A percentile compares a stretch with the other conserved stretches of the same genome.
Conservation (phyloP, 2,888 invertebrate species). For the Notodonta dromedarius region DNA sequence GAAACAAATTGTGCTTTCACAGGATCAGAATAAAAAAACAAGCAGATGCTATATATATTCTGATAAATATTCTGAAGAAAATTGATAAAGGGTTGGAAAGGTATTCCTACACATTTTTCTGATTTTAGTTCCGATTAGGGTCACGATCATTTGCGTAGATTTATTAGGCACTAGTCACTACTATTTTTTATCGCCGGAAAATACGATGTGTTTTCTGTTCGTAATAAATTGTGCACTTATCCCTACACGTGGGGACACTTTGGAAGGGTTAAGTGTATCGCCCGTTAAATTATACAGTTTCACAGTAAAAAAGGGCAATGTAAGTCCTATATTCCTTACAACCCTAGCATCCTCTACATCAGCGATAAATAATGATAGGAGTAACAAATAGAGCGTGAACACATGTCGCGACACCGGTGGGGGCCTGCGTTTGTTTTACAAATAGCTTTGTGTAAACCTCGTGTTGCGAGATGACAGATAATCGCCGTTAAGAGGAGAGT, state of each 20-base stretch:
- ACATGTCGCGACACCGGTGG: background rate
- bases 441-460: background rate
- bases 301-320: background rate
- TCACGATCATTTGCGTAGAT: too few species aligned
- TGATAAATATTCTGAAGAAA: background rate
- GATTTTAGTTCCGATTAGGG: too few species aligned
- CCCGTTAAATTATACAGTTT: too few species aligned
- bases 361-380: background rate
- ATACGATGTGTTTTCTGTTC: too few species aligned
- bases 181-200: too few species aligned
- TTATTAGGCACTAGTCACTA: too few species aligned
- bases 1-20: too few species aligned
- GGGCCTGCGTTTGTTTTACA: background rate
- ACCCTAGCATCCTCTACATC: background rate
- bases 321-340: background rate
- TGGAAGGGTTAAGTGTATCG: too few species aligned
- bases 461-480: background rate
- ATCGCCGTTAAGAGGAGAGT: background rate
- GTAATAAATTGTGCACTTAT: too few species aligned
- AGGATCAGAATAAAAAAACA: background rate
- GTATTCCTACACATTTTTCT: too few species aligned
- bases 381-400: background rate
- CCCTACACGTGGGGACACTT: too few species aligned
- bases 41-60: too few species aligned
- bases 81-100: background rate